Conservation (phyloP, 2,797 vertebrate species). For the Paratrypauchen microcephalus region DNA sequence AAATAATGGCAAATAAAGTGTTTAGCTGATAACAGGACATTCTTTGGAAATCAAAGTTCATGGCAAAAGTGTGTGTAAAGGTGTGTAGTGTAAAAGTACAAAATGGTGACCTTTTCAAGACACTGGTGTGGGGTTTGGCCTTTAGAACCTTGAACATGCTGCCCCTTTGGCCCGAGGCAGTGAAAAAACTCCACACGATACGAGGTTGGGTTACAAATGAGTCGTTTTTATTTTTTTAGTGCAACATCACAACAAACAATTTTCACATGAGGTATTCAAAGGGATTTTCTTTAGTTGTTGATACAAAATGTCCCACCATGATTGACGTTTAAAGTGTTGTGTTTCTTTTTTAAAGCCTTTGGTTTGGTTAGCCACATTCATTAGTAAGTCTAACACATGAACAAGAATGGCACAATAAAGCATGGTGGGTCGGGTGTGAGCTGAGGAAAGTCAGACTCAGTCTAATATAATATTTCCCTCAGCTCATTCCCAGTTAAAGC, state of each 20-base stretch:
- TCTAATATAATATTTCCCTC: constrained; percentile 65
- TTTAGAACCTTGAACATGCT: constrained; percentile 2
- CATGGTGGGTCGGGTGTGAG: constrained; percentile 69
- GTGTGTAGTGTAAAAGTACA: neutral
- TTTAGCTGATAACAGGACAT: neutral
- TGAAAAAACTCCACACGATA: constrained; percentile 29
- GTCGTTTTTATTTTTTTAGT: constrained; percentile 83
- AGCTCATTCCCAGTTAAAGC: constrained; percentile 70
- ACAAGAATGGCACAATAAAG: constrained; percentile 78
- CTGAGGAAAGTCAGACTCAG: constrained; percentile 63
- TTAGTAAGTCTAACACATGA: constrained; percentile 79
- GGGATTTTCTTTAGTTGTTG: constrained; percentile 80
- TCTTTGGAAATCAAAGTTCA: constrained; percentile 8
- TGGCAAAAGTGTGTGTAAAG: constrained; percentile 7
- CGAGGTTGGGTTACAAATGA: constrained; percentile 77
- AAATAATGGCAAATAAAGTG: neutral
- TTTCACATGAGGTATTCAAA: constrained; percentile 88
- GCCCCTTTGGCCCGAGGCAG: constrained; percentile 11
- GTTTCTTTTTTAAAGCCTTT: constrained; percentile 77
- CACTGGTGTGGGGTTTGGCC: neutral
- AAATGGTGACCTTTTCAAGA: neutral
- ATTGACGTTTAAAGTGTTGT: constrained; percentile 82
- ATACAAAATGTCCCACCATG: constrained; percentile 85
- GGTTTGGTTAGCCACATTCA: constrained; percentile 85
- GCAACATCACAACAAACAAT: constrained; percentile 87